phyloP scores from a whole-genome alignment of 2,888 invertebrate genomes.

The Steinernema hermaphroditum region DNA sequence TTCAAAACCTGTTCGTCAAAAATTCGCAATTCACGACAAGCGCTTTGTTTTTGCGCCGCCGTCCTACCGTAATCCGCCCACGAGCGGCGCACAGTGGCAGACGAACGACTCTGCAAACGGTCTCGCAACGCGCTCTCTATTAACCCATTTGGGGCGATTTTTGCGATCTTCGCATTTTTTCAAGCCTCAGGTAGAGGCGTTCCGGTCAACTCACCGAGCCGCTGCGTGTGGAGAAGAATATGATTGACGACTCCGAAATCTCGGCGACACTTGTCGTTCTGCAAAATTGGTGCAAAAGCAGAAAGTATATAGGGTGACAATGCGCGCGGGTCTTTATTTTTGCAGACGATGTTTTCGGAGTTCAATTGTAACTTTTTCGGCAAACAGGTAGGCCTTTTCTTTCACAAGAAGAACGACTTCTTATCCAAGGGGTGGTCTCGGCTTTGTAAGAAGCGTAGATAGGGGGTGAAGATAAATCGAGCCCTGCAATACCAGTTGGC shows the following conservation, averaged over 20 bases:
- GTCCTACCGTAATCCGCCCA: not conserved
- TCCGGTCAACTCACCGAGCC: constrained; percentile 28
- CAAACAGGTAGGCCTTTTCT: constrained; percentile 21
- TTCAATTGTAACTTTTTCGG: constrained; percentile 28
- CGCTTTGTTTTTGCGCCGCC: not conserved
- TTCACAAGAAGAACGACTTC: no score
- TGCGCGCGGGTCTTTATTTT: not conserved
- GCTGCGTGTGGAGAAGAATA: not conserved
- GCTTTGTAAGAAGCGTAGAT: no score
- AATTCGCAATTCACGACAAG: no score
- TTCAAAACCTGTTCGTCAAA: no score
- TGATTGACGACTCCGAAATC: constrained; percentile 2
- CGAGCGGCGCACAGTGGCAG: not conserved
- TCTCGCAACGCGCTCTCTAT: not conserved
- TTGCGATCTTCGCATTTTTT: not conserved
- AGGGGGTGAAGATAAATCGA: no score
- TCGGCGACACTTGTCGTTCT: not conserved
- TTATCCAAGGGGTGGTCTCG: no score
- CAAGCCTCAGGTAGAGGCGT: not conserved
- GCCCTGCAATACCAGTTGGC: no score
- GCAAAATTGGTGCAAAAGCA: constrained; percentile 22
- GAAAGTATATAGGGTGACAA: not conserved
- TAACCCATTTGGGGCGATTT: constrained; percentile 15
- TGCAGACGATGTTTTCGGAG: constrained; percentile 15
- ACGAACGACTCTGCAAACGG: not conserved